Base-by-base conservation (phyloP, 2,113 vertebrate species). In the Labeo catla region DNA sequence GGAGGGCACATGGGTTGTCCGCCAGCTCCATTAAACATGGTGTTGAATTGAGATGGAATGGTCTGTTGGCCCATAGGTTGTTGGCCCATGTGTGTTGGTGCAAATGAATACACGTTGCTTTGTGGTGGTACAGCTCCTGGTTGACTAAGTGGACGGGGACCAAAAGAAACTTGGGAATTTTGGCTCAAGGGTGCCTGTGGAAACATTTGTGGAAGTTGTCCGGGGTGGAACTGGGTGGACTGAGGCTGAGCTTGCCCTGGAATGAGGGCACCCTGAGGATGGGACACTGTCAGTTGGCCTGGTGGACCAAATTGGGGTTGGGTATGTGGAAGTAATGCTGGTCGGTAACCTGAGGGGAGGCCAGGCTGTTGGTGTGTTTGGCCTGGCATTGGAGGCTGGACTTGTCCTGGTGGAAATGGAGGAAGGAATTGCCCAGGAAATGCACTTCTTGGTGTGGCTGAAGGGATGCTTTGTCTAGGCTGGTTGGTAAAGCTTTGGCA, bases 151-250 rank as follows among this genome's bases (percentile, higher is more conserved):
- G 84, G 76, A 5, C n/a, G 81, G 61, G 49, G 19, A 12, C 21
- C 57, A 76, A 57, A 88, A 5, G 87, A 74, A 39, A 85, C 50
- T n/a, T 49, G 61, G 8, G 39, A 4, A 68, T 81, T 89, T 50
- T 87, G 85, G 85, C 49, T 72, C 15, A 88, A 83, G 4, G 65
- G 34, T 45, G 82, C 57, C 68, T 84, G 88, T 84, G 85, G 43
- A 9, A 76, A 66, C 19, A 50, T 6, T 6, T 79, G 74, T 65
- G 65, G 45, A 74, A 49, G 68, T 3, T 88, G 87, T n/a, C 84
- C 74, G 15, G 73, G 84, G 72, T 83, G 73, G 45, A 86, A 70
- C 39, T 76, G 84, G 47, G 34, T 50, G 19, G 63, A 36, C 12
- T 45, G 87, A 61, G 45, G 61, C 59, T 81, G 86, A 16, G 43